Evolutionary conservation across 2,888 invertebrate genomes (phyloP), one percentile per base, ranked within the genome.

Genomic region (Maniola hyperantus): DNA sequence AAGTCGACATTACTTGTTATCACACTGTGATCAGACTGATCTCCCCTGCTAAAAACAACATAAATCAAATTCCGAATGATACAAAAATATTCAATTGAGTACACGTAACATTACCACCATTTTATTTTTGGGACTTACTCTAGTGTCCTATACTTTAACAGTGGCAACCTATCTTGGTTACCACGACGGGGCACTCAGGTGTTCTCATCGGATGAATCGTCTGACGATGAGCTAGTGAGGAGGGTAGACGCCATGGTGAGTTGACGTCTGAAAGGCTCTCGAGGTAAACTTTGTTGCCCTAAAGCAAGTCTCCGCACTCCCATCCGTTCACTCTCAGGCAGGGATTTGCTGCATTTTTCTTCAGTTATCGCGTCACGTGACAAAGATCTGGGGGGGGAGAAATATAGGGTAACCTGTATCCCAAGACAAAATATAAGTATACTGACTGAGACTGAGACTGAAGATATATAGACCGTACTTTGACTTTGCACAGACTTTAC

Each of bases 281-380:
- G 93, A 33, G 93, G 94, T 15, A 93, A 92, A 74, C 93, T 89
- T 76, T 93, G 93, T 58, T 94, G 94, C 51, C 94, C 88, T 46
- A 94, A 79, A 0, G 94, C 93, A 13, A 91, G 84, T 15, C 94
- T 89, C 5, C 94, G 86, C 0, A 93, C 81, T 48, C 91, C 88
- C 87, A 92, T 87, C 51, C 91, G 79, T 71, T 91, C 94, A 75
- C 94, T 94, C 74, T 94, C 94, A 59, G 95, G 95, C 73, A 94
- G 82, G 55, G 94, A 94, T 84, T 94, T 94, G 82, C 93, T 89
- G 77, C 92, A 93, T 81, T 94, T 94, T 80, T 96, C 96, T 88
- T 96, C 96, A 65, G 95, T 95, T 77, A 96, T 96, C 70, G 94
- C 95, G 83, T 95, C 95, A 74, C 95, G 92, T 50, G 94, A 93